Conservation (phyloP, 1,140 invertebrate species). For the Listronotus oregonensis region DNA sequence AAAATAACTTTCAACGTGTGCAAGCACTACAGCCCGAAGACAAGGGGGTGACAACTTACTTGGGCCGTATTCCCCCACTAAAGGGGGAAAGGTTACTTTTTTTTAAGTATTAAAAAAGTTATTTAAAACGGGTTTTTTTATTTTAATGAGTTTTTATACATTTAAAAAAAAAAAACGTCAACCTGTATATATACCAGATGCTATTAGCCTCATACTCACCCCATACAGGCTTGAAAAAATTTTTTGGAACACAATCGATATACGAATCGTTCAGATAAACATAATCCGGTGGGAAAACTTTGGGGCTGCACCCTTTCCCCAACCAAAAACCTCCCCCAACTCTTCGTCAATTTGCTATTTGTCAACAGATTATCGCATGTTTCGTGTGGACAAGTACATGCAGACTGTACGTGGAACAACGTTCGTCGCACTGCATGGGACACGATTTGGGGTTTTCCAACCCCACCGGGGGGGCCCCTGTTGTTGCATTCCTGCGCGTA, state of each 20-base stretch:
- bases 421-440: constrained; percentile 85
- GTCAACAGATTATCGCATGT: constrained; percentile 82
- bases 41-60: no score
- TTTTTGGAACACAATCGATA: constrained; percentile 73
- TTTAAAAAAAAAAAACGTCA: no score
- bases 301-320: constrained; percentile 76
- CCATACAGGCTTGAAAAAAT: constrained; percentile 72
- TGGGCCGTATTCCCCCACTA: no score
- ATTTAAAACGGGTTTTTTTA: no score
- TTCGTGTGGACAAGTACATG: constrained; percentile 78
- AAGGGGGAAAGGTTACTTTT: no score
- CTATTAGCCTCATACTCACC: no score
- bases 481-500: constrained; percentile 82
- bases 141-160: no score
- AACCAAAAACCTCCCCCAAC: constrained; percentile 78
- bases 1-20: no score
- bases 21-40: no score
- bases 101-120: no score
- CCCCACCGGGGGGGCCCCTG: constrained; percentile 71
- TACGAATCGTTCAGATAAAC: constrained; percentile 72
- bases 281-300: constrained; percentile 71
- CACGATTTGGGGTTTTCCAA: constrained; percentile 84
- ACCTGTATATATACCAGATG: no score
- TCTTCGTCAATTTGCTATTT: constrained; percentile 61
- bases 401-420: constrained; percentile 76